Base-by-base conservation (phyloP, 2,888 invertebrate species). In the Drosophila eohydei region DNA sequence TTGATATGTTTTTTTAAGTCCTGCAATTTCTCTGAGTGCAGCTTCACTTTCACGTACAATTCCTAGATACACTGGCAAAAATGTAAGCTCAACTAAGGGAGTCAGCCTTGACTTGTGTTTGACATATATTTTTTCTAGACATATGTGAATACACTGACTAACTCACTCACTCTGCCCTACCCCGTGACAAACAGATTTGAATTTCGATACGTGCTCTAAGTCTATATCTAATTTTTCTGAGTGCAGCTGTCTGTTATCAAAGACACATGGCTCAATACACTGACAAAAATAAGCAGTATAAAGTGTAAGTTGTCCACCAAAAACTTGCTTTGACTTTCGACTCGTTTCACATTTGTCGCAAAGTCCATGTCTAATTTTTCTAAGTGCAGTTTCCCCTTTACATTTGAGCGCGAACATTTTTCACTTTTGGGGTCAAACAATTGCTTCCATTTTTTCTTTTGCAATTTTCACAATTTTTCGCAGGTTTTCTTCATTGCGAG, bases 391-490 rank as follows among this genome's bases (percentile, higher is more conserved):
- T 4, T 40, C 9, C 11, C 16, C n/a, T 43, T 55, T 30, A 44
- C 63, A 41, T 61, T 41, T 46, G 28, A 12, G 41, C 38, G n/a
- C 56, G 28, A 34, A 34, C 46, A 62, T 68, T 61, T 66, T 63
- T 44, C 36, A 55, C 50, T 60, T 69, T 77, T 75, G 71, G 74
- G 88, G 84, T 79, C 84, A 84, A 73, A 40, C 77, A 48, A 71
- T 84, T 79, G 71, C 61, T 52, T 63, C 21, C 11, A 16, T 34
- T 50, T 50, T 30, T 60, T 46, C 14, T 21, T 46, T 28, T 26
- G 68, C 73, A 80, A 74, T 78, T 82, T 83, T 56, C 81, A 62
- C 78, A 55, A 62, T 65, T 83, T 77, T 83, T 73, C 71, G 60
- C 81, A 71, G 71, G 62, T 73, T 46, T 79, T 51, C 48, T 51